These are phyloP conservation scores for Aleiodes alternator DNA, from an alignment of 2,888 invertebrate genomes.

Conservation along the genomic window DNA sequence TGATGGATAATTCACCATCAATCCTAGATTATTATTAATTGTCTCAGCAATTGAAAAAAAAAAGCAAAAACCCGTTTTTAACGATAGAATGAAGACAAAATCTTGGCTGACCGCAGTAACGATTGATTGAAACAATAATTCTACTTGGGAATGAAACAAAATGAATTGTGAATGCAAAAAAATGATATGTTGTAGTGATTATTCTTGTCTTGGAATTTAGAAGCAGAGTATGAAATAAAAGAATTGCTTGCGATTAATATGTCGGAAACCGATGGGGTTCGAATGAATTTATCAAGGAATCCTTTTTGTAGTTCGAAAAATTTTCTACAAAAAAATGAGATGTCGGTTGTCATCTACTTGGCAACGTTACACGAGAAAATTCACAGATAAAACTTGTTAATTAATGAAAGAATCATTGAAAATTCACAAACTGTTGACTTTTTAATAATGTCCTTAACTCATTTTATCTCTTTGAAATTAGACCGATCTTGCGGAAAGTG, in stretches of 20 bases:
- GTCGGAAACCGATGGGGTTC: no score
- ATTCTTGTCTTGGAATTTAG: background rate
- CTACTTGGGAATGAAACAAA: background rate
- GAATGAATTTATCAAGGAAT: no score
- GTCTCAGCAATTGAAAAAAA: background rate
- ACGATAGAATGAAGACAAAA: background rate
- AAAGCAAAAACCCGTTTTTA: background rate
- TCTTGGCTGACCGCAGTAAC: conserved; percentile 29
- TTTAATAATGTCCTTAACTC: no score
- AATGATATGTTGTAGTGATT: conserved; percentile 26
- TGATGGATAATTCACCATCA: background rate
- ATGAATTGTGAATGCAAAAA: conserved; percentile 12
- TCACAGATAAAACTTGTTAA: background rate
- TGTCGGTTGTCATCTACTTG: no score
- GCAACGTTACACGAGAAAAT: no score
- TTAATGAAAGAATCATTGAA: background rate
- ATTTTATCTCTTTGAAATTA: no score
- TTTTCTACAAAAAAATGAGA: no score
- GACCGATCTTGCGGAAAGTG: no score
- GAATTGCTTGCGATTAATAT: no score
- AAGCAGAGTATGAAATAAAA: no score
- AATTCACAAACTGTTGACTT: no score
- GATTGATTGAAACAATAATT: conserved; percentile 16
- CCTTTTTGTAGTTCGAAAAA: no score
- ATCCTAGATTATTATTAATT: background rate